Base-by-base conservation (phyloP, 2,888 invertebrate species). In the Glaucopsyche alexis region DNA sequence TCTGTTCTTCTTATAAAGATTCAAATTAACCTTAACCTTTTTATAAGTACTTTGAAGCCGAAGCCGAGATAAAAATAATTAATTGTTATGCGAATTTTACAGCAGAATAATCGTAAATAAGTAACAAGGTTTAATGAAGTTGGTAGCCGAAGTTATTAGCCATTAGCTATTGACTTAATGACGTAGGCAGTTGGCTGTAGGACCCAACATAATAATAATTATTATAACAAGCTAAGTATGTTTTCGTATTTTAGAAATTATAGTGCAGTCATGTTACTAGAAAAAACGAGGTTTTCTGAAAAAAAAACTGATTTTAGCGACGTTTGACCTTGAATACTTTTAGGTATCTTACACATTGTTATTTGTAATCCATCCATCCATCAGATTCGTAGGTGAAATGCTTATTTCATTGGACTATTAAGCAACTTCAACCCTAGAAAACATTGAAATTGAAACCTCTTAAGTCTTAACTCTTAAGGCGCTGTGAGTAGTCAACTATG, bases 21-120 rank as follows among this genome's bases (percentile, higher is more conserved):
- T 55, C 19, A 55, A 19, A 19, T 16, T 16, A 19, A 16, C 9
- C 19, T 55, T 55, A 19, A 55, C 19, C 11, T 40, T 40, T 40
- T 38, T 38, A 7, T 14, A 13, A 40, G 13, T 66, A 42, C 42
- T 2, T 42, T 2, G 9, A 8, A 1, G 3, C 8, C 42, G 3
- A 14, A 8, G 16, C 38, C 2, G n/a, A 42, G n/a, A 66, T 45
- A 66, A 55, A 47, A 47, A 47, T 47, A 47, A 13, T 47, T 13
- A 29, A 29, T 13, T 47, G n/a, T 64, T 40, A 8, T 40, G 16
- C 14, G 45, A 66, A 16, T 66, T 60, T 66, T 66, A 42, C 16
- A n/a, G 16, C 45, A 66, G 45, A 66, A 66, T 66, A 66, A 66
- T 42, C 66, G 66, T 66, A 66, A 66, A 66, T 64, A 40, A 13